A percentile compares a stretch with the other conserved stretches of the same genome.
These are phyloP conservation scores for Danionella cerebrum DNA, from an alignment of 2,113 vertebrate species.

Conservation along the genomic window DNA sequence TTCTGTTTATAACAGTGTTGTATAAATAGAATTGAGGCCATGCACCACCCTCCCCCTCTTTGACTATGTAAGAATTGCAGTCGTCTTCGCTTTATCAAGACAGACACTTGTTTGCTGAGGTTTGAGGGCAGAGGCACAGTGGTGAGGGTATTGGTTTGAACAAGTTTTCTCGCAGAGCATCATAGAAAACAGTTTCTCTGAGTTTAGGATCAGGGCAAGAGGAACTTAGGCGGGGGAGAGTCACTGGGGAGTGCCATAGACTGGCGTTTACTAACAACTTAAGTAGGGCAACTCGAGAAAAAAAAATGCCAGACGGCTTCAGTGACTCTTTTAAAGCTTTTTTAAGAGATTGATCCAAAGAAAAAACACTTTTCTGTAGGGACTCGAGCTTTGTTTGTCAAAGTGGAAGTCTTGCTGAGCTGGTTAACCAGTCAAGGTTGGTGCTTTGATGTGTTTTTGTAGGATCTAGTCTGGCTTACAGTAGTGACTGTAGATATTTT, in stretches of 20 bases:
- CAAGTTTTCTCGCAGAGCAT: slow-evolving; percentile 10
- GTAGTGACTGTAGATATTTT: neutral
- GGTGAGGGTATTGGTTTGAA: slow-evolving; percentile 1
- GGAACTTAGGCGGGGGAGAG: neutral
- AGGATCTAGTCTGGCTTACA: neutral
- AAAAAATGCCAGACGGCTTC: neutral
- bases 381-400: slow-evolving; percentile 7
- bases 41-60: slow-evolving; percentile 56
- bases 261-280: slow-evolving; percentile 9
- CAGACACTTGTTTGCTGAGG: neutral
- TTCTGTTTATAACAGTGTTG: slow-evolving; percentile 12
- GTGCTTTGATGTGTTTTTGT: slow-evolving; percentile 12
- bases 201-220: slow-evolving; percentile 17
- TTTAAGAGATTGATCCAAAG: slow-evolving; percentile 3
- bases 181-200: slow-evolving; percentile 1
- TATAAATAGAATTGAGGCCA: slow-evolving; percentile 88
- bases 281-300: slow-evolving; percentile 6
- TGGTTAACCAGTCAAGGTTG: slow-evolving; percentile 37
- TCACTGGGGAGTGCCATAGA: slow-evolving; percentile 2
- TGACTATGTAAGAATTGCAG: slow-evolving; percentile 50
- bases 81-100: slow-evolving; percentile 38
- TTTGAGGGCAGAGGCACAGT: neutral
- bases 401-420: slow-evolving; percentile 23
- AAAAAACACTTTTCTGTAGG: slow-evolving; percentile 10
- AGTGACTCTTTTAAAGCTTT: neutral